Base-by-base conservation (phyloP, 2,888 invertebrate genomes). In the Protodeltote pygarga region DNA sequence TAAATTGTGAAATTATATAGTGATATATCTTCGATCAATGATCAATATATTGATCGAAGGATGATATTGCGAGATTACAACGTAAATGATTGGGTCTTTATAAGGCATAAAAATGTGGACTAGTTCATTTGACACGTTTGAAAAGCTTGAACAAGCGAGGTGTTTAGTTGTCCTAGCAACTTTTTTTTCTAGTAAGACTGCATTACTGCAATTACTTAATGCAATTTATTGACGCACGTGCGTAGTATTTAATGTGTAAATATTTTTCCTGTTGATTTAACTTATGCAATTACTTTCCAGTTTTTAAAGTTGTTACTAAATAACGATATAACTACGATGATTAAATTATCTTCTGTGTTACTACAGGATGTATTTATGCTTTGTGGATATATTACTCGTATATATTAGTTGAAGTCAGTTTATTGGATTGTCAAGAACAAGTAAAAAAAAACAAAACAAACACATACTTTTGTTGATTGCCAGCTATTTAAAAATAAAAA, bases 171-270 rank as follows among this genome's bases (percentile, higher is more conserved):
- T 41, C 3, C 3, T 6, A 28, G 31, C 55, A 2, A 31, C 10
- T 55, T 55, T 60, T n/a, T n/a, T 55, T 55, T 44, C 38, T 8
- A 3, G 11, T 3, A n/a, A n/a, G n/a, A 11, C 19, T 14, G 31
- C 38, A 44, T 60, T 20, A 44, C 20, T 52, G 53, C 27, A 45
- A 60, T 52, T 38, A 52, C 51, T 60, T 60, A 54, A 23, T 23
- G 33, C 23, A 61, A 54, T 58, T 54, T 54, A 58, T 54, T 39
- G 41, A 14, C 28, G 28, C 57, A 41, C 62, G 57, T 58, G 55
- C 27, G 33, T 24, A 1, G 25, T 32, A 41, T 54, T n/a, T n/a
- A n/a, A n/a, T n/a, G n/a, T n/a, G n/a, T 61, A 28, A 24, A 51
- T 35, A 42, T 45, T 25, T 52, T 44, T 40, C 28, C 37, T 34